phyloP scores from a whole-genome alignment of 2,113 vertebrate species.

The Zingel zingel region DNA sequence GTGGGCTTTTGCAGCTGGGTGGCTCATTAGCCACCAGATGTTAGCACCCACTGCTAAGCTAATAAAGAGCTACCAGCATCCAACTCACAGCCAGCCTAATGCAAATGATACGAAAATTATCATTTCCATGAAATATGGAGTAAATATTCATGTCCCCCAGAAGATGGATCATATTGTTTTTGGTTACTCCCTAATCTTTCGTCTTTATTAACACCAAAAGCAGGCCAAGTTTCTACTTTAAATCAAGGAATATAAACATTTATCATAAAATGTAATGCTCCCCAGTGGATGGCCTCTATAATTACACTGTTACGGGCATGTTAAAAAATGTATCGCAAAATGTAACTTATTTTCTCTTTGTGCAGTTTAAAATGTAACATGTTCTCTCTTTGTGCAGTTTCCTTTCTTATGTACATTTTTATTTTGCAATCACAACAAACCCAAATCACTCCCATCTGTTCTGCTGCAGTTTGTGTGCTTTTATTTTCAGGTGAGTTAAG shows the following conservation, averaged over 20 bases:
- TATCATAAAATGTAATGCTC: background rate
- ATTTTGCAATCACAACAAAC: background rate
- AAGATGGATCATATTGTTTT: background rate
- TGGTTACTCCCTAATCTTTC: background rate
- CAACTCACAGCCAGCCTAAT: background rate
- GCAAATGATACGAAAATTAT: background rate
- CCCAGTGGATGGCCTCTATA: background rate
- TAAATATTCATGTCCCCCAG: background rate
- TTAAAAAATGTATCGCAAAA: background rate
- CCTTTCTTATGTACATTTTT: background rate
- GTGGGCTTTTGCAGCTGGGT: constrained; percentile 1
- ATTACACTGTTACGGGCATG: background rate
- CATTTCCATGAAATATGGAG: background rate
- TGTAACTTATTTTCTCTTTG: fast-evolving
- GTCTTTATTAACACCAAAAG: background rate
- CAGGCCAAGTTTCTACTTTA: background rate
- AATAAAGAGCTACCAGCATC: too few species aligned
- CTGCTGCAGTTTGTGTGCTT: constrained; percentile 13
- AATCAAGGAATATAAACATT: background rate
- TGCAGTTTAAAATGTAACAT: fast-evolving
- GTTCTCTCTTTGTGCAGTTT: background rate
- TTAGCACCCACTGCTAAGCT: background rate
- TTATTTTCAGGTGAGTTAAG: constrained; percentile 35
- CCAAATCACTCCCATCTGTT: background rate
- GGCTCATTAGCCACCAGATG: background rate